These are phyloP conservation scores for Drosophila trichaetosa DNA, from an alignment of 2,888 invertebrate genomes.

Conservation along the genomic window DNA sequence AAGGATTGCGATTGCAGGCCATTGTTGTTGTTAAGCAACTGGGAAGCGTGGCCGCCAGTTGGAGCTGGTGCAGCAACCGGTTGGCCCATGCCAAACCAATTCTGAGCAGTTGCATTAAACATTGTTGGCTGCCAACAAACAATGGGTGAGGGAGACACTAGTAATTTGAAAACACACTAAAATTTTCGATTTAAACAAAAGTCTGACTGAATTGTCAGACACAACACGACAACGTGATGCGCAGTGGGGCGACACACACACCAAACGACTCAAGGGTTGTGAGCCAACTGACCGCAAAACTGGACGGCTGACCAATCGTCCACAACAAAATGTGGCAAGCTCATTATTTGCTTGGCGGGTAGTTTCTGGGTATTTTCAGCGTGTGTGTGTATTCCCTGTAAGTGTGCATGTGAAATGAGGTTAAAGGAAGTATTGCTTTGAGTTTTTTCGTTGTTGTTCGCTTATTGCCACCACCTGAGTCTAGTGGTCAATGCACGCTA, in stretches of 20 bases:
- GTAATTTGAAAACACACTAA: constrained; percentile 44
- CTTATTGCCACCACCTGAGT: constrained; percentile 46
- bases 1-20: constrained; percentile 58
- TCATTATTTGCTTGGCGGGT: constrained; percentile 62
- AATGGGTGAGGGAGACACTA: constrained; percentile 41
- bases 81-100: constrained; percentile 82
- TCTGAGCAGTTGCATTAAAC: constrained; percentile 83
- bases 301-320: constrained; percentile 62
- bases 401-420: constrained; percentile 78
- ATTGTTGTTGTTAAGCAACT: constrained; percentile 54
- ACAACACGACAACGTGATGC: constrained; percentile 29
- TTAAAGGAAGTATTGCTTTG: constrained; percentile 82
- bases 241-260: constrained; percentile 49
- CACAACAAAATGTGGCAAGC: constrained; percentile 69
- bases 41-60: constrained; percentile 48
- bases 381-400: constrained; percentile 28
- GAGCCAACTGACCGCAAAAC: constrained; percentile 82
- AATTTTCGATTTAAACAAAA: constrained; percentile 19
- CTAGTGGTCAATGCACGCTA: constrained; percentile 82
- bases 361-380: constrained; percentile 56
- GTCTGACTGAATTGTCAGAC: constrained; percentile 55
- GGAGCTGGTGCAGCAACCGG: constrained; percentile 30
- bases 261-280: constrained; percentile 78
- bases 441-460: constrained; percentile 40
- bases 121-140: constrained; percentile 52